Conservation (phyloP, 2,113 vertebrate species). For the Tragelaphus buxtoni region DNA sequence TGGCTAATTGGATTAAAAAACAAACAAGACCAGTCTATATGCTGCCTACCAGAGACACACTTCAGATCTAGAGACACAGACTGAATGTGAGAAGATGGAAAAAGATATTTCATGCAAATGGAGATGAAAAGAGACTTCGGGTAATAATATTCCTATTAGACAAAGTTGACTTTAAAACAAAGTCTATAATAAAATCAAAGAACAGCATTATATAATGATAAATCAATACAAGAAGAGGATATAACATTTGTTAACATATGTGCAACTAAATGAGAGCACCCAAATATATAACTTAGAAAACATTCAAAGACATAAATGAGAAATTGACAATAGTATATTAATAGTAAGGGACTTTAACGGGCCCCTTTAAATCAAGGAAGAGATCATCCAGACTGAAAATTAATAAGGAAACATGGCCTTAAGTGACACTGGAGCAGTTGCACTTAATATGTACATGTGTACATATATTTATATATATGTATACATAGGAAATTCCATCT, state of each 20-base stretch:
- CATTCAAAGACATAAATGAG: background rate
- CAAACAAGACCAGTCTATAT: background rate
- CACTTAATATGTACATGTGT: background rate
- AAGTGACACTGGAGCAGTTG: background rate
- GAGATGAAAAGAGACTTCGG: background rate
- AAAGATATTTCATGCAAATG: background rate
- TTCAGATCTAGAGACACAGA: no score
- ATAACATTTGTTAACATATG: background rate
- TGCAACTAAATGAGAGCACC: background rate
- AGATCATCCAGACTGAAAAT: background rate
- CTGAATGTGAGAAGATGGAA: no score
- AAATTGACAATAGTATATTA: background rate
- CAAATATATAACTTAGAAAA: background rate
- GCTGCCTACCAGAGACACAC: background rate
- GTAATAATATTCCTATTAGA: background rate
- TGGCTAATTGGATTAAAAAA: background rate
- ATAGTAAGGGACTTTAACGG: background rate
- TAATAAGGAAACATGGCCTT: background rate
- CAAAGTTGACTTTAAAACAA: background rate
- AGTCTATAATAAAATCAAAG: background rate
- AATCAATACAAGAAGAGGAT: background rate
- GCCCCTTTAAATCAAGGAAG: background rate
- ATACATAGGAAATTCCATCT: background rate
- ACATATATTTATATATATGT: background rate
- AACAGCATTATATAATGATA: background rate